Evolutionary conservation across 1,140 invertebrate genomes (phyloP).

Genomic region (Matsumurasca onukii): DNA sequence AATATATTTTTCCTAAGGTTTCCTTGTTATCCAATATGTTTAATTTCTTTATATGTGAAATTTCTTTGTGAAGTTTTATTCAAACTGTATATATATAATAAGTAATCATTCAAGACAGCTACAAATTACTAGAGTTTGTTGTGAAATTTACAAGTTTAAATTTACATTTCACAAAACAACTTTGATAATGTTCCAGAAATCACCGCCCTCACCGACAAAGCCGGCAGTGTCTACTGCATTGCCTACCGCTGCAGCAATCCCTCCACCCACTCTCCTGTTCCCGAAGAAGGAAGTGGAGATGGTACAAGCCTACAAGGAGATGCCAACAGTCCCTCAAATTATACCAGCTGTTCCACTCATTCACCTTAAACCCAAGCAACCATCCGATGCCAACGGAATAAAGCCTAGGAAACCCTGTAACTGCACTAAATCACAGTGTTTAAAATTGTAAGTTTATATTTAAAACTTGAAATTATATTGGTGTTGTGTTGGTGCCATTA

Average conservation of each 20-base stretch:
- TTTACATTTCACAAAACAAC: too few relatives aligned
- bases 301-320: not conserved
- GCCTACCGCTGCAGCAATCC: not conserved
- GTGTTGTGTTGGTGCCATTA: too few relatives aligned
- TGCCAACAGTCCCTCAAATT: not conserved
- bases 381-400: slow-evolving; percentile 63
- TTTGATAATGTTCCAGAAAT: slow-evolving; percentile 12
- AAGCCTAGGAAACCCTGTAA: slow-evolving; percentile 94
- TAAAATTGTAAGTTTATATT: slow-evolving; percentile 88
- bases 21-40: too few relatives aligned
- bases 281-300: not conserved
- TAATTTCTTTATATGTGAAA: too few relatives aligned
- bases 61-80: too few relatives aligned
- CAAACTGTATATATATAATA: too few relatives aligned
- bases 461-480: too few relatives aligned
- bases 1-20: too few relatives aligned
- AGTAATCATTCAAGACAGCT: too few relatives aligned
- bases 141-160: too few relatives aligned
- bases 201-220: slow-evolving; percentile 1
- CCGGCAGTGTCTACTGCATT: too few relatives aligned
- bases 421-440: slow-evolving; percentile 98
- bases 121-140: too few relatives aligned
- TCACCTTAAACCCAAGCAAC: not conserved
- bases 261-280: not conserved
- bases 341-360: not conserved